A percentile compares a stretch with the other conserved stretches of the same genome.
Evolutionary conservation across 2,888 invertebrate species (phyloP).

Genomic region (Agrochola litura): DNA sequence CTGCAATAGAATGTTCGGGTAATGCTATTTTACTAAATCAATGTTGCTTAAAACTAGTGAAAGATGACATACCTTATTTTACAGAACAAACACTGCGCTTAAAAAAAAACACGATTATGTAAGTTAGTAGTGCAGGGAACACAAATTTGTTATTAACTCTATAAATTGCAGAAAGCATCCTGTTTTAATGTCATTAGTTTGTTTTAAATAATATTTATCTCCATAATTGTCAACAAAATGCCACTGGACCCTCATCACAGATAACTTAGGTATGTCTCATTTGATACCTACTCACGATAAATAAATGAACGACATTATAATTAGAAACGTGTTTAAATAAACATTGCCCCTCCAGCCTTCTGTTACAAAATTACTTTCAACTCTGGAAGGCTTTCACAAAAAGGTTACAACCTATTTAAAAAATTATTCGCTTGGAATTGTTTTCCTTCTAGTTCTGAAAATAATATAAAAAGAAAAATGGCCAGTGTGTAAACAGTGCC

Average conservation of each 20-base stretch:
- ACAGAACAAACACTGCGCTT: background rate
- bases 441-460: background rate
- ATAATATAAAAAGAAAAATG: background rate
- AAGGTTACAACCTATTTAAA: conserved; percentile 23
- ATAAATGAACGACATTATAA: conserved; percentile 32
- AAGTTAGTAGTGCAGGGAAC: background rate
- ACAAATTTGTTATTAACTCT: background rate
- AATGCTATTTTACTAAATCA: background rate
- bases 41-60: background rate
- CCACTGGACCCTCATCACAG: background rate
- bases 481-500: background rate
- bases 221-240: background rate
- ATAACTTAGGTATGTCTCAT: background rate
- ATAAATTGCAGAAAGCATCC: background rate
- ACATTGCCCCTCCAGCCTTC: conserved; percentile 19
- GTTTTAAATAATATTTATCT: background rate
- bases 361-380: conserved; percentile 27
- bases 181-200: background rate
- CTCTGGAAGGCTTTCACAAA: conserved; percentile 9
- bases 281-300: conserved; percentile 1
- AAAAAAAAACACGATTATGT: background rate
- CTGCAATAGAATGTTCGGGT: background rate
- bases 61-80: background rate
- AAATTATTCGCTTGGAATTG: conserved; percentile 14
- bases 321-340: conserved; percentile 37